phyloP scores from a whole-genome alignment of 2,888 invertebrate species.

The Microctonus aethiopoides region DNA sequence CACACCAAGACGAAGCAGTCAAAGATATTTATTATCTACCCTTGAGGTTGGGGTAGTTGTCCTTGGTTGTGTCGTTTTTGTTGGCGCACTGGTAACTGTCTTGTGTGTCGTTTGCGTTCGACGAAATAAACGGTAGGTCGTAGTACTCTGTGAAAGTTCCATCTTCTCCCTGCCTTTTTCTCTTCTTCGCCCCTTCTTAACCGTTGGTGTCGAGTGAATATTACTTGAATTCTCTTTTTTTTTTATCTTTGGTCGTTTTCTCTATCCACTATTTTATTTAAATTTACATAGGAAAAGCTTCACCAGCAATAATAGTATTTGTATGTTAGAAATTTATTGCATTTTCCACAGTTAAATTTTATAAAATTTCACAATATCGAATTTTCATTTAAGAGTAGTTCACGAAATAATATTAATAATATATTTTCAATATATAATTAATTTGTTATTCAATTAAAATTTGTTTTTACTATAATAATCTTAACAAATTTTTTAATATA shows the following conservation, averaged over 20 bases:
- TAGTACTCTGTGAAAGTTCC: constrained; percentile 27
- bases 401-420: too few species aligned
- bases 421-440: not conserved
- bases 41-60: constrained; percentile 85
- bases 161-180: constrained; percentile 11
- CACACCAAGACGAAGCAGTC: constrained; percentile 63
- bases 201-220: not conserved
- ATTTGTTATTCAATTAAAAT: too few species aligned
- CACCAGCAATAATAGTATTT: not conserved
- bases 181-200: not conserved
- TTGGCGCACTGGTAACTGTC: constrained; percentile 83
- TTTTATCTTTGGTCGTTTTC: constrained; percentile 2
- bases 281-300: not conserved
- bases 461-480: too few species aligned
- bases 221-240: not conserved
- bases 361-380: too few species aligned
- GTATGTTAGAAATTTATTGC: not conserved
- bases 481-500: too few species aligned
- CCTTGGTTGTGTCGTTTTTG: constrained; percentile 82
- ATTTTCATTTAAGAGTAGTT: too few species aligned
- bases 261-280: constrained; percentile 5
- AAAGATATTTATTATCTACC: constrained; percentile 72
- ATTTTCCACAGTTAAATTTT: too few species aligned
- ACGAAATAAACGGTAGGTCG: constrained; percentile 71
- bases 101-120: constrained; percentile 81